phyloP scores from a whole-genome alignment of 2,113 vertebrate species.

The Leucopsar rothschildi region DNA sequence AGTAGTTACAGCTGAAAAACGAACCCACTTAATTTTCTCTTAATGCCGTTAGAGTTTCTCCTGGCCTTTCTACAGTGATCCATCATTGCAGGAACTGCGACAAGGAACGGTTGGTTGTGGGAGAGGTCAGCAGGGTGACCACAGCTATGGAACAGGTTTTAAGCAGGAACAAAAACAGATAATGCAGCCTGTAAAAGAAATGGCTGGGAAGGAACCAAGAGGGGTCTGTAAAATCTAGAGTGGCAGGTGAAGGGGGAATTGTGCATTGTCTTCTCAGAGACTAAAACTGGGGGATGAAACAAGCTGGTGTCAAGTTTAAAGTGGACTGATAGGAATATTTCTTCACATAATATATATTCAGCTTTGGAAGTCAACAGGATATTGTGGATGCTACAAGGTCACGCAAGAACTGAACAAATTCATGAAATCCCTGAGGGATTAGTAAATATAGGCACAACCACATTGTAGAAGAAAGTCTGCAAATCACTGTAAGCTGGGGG shows the following conservation, averaged over 20 bases:
- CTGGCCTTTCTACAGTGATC: background rate
- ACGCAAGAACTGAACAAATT: background rate
- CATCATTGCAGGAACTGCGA: background rate
- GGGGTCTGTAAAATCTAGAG: background rate
- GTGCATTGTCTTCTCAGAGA: background rate
- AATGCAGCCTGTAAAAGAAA: background rate
- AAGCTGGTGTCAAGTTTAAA: background rate
- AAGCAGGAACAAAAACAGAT: background rate
- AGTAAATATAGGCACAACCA: background rate
- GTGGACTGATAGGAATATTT: background rate
- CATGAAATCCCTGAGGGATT: background rate
- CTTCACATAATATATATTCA: background rate
- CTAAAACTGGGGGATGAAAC: background rate
- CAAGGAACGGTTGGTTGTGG: background rate
- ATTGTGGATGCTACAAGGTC: background rate
- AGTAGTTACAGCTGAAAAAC: background rate
- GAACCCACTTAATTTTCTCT: background rate
- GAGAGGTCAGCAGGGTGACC: background rate
- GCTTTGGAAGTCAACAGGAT: background rate
- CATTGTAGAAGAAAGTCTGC: background rate
- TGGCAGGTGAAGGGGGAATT: background rate
- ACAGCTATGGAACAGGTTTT: background rate
- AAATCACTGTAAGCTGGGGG: background rate
- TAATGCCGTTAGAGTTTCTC: background rate
- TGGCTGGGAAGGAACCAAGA: background rate